A percentile compares a stretch with the other conserved stretches of the same genome.
Conservation (phyloP, 2,888 invertebrate genomes). For the Ptilodon capucinus region DNA sequence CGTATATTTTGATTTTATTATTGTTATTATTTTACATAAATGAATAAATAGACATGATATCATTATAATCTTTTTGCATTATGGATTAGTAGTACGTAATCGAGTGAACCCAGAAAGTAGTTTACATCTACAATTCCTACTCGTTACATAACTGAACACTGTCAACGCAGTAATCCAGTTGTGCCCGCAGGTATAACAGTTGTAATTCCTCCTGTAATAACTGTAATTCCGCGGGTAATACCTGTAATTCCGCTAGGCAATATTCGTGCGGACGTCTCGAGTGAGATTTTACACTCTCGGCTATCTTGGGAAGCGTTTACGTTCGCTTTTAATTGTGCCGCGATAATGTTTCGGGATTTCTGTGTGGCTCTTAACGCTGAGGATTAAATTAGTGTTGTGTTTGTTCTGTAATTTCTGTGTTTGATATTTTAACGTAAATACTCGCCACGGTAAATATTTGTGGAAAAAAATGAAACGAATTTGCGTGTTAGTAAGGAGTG, state of each 20-base stretch:
- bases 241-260: constrained; percentile 50
- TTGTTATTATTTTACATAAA: too few relatives aligned
- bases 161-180: constrained; percentile 38
- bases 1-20: too few relatives aligned
- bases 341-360: constrained; percentile 15
- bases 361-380: not conserved
- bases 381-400: constrained; percentile 2
- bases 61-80: too few relatives aligned
- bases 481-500: too few relatives aligned
- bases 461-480: too few relatives aligned
- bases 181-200: constrained; percentile 29
- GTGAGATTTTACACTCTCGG: constrained; percentile 30
- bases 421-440: too few relatives aligned
- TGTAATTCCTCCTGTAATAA: constrained; percentile 35
- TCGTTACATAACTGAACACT: constrained; percentile 11
- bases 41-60: too few relatives aligned
- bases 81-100: too few relatives aligned
- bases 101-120: not conserved
- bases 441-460: too few relatives aligned
- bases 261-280: constrained; percentile 49
- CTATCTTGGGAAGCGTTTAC: constrained; percentile 19
- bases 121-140: not conserved
- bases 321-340: constrained; percentile 29
- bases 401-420: not conserved
- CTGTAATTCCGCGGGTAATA: constrained; percentile 46